phyloP scores from a whole-genome alignment of 1,140 invertebrate genomes.

The Aculops lycopersici region DNA sequence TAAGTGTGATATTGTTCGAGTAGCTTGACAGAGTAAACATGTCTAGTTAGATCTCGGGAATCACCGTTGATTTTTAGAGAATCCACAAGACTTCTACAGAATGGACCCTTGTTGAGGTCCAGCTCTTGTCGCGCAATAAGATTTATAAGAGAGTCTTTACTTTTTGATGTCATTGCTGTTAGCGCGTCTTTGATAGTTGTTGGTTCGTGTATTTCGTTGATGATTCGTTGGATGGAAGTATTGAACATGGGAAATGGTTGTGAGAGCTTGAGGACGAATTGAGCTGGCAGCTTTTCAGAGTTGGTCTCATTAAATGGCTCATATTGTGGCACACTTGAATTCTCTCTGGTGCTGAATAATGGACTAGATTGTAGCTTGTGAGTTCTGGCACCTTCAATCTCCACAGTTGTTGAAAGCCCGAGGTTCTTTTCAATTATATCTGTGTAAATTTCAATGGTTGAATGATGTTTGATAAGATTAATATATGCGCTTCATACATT shows the following conservation, averaged over 20 bases:
- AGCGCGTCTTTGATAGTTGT: too few species aligned
- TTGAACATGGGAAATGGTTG: constrained; percentile 62
- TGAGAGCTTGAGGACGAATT: constrained; percentile 51
- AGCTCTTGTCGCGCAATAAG: constrained; percentile 6
- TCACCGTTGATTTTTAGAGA: too few species aligned
- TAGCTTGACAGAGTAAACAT: constrained; percentile 24
- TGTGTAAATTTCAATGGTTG: constrained; percentile 9
- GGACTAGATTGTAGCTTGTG: constrained; percentile 46
- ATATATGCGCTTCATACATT: constrained; percentile 3
- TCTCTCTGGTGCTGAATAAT: constrained; percentile 33
- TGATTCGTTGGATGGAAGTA: too few species aligned
- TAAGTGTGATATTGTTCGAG: constrained; percentile 76
- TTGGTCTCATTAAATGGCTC: constrained; percentile 40
- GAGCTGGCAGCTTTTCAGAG: constrained; percentile 53
- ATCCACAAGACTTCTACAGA: too few species aligned
- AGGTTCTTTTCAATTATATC: constrained; percentile 30
- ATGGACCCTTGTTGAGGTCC: too few species aligned
- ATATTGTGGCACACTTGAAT: constrained; percentile 36
- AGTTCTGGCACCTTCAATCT: constrained; percentile 51
- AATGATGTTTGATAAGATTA: constrained; percentile 2
- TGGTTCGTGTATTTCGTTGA: too few species aligned
- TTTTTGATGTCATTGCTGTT: too few species aligned
- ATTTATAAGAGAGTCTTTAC: constrained; percentile 3
- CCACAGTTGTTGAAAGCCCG: constrained; percentile 54
- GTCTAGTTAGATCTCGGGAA: not conserved